Conservation (phyloP, 2,797 vertebrate genomes). For the Chlorospingus semifuscus region DNA sequence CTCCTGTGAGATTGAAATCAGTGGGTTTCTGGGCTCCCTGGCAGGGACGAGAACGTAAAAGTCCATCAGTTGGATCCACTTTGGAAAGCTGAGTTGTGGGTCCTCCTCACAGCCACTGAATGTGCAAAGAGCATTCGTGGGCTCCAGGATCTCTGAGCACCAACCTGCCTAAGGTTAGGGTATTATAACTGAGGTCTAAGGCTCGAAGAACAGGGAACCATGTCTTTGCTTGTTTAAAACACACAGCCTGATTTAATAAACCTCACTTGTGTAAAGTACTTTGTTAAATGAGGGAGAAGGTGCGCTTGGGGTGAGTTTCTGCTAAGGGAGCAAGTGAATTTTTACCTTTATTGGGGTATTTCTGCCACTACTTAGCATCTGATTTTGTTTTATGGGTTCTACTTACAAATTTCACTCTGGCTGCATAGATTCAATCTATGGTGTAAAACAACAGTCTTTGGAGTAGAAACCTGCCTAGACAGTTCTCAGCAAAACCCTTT, state of each 20-base stretch:
- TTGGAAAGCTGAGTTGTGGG: background rate
- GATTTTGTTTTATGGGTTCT: background rate
- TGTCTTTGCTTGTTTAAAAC: background rate
- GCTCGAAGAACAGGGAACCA: background rate
- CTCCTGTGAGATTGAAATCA: background rate
- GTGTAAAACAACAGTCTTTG: background rate
- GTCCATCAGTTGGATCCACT: rapidly evolving
- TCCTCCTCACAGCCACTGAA: background rate
- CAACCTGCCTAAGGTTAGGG: background rate
- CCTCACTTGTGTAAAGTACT: background rate
- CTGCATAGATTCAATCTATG: background rate
- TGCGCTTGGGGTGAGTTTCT: background rate
- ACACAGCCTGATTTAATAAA: background rate
- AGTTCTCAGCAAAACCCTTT: background rate
- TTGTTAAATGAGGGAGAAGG: background rate
- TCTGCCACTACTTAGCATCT: background rate
- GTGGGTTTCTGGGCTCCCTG: background rate
- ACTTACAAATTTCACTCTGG: background rate
- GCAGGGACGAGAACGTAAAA: background rate
- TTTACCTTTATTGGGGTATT: background rate
- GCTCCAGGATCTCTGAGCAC: background rate
- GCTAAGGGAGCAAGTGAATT: background rate
- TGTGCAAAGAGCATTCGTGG: rapidly evolving
- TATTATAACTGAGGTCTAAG: background rate
- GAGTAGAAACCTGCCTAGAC: background rate